Evolutionary conservation across 2,888 invertebrate species (phyloP).

Genomic region (Melanostoma scalare): DNA sequence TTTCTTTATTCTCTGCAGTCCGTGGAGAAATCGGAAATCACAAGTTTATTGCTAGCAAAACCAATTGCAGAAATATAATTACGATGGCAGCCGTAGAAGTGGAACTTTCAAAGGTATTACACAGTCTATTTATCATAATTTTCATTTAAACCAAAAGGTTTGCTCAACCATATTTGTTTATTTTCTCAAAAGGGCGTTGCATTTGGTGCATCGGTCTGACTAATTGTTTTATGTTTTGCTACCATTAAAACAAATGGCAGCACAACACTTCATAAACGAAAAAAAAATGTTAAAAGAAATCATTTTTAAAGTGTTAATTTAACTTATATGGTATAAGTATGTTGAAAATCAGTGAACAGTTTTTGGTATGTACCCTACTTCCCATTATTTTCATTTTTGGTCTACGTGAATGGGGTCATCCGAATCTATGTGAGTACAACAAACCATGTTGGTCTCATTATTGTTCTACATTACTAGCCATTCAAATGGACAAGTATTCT

Average conservation of each 20-base stretch:
- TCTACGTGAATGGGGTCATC: constrained; percentile 61
- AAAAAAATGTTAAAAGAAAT: background rate
- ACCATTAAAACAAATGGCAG: too few species aligned
- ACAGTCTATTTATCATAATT: constrained; percentile 9
- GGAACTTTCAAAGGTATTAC: constrained; percentile 81
- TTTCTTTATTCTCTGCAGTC: constrained; percentile 23
- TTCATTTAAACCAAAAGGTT: background rate
- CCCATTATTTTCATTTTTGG: constrained; percentile 43
- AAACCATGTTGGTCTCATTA: constrained; percentile 39
- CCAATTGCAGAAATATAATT: constrained; percentile 20
- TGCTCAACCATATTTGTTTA: constrained; percentile 38
- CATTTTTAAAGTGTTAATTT: background rate
- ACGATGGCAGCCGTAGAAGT: constrained; percentile 78
- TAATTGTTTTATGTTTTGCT: constrained; percentile 23
- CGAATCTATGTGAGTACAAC: constrained; percentile 33
- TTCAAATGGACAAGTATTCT: constrained; percentile 25
- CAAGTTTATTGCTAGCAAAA: background rate
- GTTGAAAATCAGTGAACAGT: constrained; percentile 2
- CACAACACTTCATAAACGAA: too few species aligned
- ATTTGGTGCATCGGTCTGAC: constrained; percentile 44
- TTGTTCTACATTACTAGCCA: constrained; percentile 32
- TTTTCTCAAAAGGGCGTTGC: constrained; percentile 67
- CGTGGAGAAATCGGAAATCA: constrained; percentile 17
- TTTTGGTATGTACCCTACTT: constrained; percentile 3
- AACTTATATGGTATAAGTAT: background rate